Conservation (phyloP, 2,888 invertebrate genomes). For the Panopea generosa region DNA sequence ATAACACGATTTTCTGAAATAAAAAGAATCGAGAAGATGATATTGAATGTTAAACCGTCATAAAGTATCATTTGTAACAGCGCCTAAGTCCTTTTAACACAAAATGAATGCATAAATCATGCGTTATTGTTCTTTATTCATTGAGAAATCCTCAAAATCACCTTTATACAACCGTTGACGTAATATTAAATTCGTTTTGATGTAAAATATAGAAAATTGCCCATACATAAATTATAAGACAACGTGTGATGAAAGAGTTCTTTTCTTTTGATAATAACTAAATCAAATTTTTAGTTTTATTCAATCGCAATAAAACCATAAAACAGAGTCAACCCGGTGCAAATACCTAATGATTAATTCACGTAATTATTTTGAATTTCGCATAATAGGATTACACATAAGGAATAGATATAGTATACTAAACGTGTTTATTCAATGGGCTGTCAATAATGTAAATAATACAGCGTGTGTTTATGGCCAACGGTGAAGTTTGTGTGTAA, state of each 20-base stretch:
- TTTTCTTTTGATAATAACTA: constrained; percentile 27
- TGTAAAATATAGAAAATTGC: constrained; percentile 35
- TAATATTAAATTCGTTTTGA: constrained; percentile 32
- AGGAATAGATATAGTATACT: too few relatives aligned
- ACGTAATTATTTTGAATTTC: too few relatives aligned
- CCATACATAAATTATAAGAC: constrained; percentile 32
- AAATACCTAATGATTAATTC: neutral
- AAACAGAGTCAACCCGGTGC: neutral
- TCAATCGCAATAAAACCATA: constrained; percentile 9
- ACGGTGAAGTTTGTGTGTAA: too few relatives aligned
- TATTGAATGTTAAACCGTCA: constrained; percentile 12
- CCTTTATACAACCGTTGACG: constrained; percentile 13
- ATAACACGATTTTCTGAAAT: constrained; percentile 1
- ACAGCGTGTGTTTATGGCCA: too few relatives aligned
- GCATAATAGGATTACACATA: too few relatives aligned
- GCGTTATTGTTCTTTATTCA: constrained; percentile 12
- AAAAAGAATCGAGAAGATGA: constrained; percentile 3
- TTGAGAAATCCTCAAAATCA: constrained; percentile 32
- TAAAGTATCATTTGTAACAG: constrained; percentile 7
- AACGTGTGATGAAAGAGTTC: constrained; percentile 5
- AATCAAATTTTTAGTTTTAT: constrained; percentile 27
- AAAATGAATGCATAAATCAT: constrained; percentile 44
- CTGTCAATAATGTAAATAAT: too few relatives aligned
- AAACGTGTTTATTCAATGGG: too few relatives aligned
- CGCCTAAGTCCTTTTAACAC: constrained; percentile 9